A percentile compares a stretch with the other conserved stretches of the same genome.
Conservation (phyloP, 2,797 vertebrate species). For the Poeciliopsis presidionis region DNA sequence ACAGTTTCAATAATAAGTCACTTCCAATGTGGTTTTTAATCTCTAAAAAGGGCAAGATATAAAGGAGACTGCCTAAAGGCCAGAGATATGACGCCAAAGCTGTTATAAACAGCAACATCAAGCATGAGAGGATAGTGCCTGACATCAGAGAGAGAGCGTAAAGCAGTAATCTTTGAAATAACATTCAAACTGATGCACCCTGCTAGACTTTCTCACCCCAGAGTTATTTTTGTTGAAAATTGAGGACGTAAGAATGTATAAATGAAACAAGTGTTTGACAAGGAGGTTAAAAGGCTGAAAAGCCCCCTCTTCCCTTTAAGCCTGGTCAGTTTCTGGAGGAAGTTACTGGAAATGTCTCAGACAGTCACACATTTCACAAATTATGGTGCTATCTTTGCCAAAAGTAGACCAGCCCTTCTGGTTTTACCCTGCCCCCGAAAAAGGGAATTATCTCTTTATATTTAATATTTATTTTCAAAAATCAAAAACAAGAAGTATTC, state of each 20-base stretch:
- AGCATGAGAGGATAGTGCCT: background rate
- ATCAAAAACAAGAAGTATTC: background rate
- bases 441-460: background rate
- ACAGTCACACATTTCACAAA: background rate
- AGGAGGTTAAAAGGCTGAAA: background rate
- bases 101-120: conserved; percentile 1
- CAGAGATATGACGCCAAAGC: background rate
- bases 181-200: background rate
- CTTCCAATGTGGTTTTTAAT: conserved; percentile 9
- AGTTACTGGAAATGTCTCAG: background rate
- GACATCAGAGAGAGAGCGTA: background rate
- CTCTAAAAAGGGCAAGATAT: background rate
- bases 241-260: background rate
- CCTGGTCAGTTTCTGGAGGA: background rate
- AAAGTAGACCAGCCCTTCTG: background rate
- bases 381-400: background rate
- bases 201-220: background rate
- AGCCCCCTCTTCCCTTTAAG: background rate
- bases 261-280: background rate
- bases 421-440: background rate
- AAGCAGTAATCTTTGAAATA: conserved; percentile 8
- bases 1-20: conserved; percentile 3
- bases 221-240: background rate
- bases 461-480: background rate
- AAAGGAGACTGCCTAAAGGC: background rate